Conservation (phyloP, 2,797 vertebrate genomes). For the Phalloptychus januarius region DNA sequence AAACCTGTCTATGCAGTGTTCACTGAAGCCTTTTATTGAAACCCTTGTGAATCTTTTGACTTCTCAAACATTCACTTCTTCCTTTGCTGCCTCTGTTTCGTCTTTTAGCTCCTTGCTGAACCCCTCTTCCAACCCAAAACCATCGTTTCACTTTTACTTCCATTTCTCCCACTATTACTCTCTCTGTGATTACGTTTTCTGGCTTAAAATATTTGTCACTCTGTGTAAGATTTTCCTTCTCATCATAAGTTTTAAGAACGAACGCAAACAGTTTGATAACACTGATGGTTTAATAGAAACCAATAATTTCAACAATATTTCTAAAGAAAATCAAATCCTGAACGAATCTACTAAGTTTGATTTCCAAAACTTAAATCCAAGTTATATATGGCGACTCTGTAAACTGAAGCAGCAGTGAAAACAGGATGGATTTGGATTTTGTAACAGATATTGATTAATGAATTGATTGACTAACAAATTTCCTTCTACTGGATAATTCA, state of each 20-base stretch:
- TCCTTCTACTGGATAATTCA: background rate
- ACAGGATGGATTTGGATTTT: background rate
- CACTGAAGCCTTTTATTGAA: conserved; percentile 75
- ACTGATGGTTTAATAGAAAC: background rate
- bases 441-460: background rate
- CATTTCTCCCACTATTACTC: conserved; percentile 17
- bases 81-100: conserved; percentile 1
- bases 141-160: conserved; percentile 42
- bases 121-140: background rate
- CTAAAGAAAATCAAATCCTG: background rate
- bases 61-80: conserved; percentile 58
- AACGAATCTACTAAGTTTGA: background rate
- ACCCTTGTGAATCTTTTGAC: conserved; percentile 67
- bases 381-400: background rate
- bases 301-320: too few relatives aligned
- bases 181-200: background rate
- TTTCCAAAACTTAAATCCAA: background rate
- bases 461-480: background rate
- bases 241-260: background rate
- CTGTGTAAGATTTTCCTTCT: background rate
- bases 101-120: conserved; percentile 7
- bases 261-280: background rate
- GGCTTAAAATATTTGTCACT: background rate
- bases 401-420: background rate
- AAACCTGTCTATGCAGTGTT: conserved; percentile 63